These are phyloP conservation scores for Lycaena phlaeas DNA, from an alignment of 2,888 invertebrate species.

Conservation along the genomic window DNA sequence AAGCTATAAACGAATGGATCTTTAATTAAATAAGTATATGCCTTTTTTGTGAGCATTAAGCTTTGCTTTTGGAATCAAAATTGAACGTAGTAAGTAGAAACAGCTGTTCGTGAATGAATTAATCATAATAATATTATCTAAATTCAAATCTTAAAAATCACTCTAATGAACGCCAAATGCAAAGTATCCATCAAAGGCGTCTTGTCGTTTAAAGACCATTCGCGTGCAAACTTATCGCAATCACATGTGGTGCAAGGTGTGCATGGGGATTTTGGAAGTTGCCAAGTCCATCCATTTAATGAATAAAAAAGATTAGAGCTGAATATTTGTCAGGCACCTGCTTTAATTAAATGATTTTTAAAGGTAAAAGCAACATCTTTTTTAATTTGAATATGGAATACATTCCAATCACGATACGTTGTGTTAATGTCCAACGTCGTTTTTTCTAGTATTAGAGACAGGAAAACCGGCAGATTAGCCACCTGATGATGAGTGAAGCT, in stretches of 20 bases:
- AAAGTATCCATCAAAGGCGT: too few relatives aligned
- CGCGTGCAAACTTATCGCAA: slow-evolving; percentile 10
- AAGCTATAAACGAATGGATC: not conserved
- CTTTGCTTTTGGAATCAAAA: too few relatives aligned
- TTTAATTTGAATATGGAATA: not conserved
- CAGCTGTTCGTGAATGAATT: not conserved
- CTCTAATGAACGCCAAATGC: not conserved
- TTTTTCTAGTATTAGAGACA: too few relatives aligned
- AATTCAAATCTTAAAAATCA: not conserved
- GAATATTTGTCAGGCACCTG: not conserved
- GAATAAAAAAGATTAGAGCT: slow-evolving; percentile 28
- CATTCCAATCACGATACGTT: not conserved
- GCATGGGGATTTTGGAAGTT: slow-evolving; percentile 26
- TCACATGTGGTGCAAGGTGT: slow-evolving; percentile 30
- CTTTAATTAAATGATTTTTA: not conserved
- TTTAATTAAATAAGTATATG: not conserved
- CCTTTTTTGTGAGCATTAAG: not conserved
- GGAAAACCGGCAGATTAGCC: too few relatives aligned
- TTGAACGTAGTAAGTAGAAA: too few relatives aligned
- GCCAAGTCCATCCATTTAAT: slow-evolving; percentile 28
- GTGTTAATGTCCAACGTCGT: too few relatives aligned
- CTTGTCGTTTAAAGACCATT: not conserved
- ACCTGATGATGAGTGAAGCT: too few relatives aligned
- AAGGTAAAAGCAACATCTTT: not conserved
- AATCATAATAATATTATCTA: not conserved